These are phyloP conservation scores for Holacanthella duospinosa DNA, from an alignment of 2,888 invertebrate species.

Conservation along the genomic window DNA sequence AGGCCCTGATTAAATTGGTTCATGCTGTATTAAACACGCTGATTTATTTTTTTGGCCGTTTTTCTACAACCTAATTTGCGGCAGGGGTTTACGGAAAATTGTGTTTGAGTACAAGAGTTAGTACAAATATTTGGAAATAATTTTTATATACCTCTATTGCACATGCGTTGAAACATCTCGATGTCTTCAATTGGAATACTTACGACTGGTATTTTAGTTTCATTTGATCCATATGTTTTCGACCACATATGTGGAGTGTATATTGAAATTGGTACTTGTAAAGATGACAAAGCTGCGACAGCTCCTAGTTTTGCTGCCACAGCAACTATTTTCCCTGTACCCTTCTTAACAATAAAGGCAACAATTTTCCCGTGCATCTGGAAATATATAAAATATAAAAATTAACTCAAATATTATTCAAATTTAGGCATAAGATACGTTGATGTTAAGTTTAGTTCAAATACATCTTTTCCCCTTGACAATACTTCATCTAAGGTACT, in stretches of 20 bases:
- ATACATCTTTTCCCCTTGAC: constrained; percentile 23
- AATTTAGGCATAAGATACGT: too few species aligned
- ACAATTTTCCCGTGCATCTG: constrained; percentile 62
- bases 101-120: too few species aligned
- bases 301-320: constrained; percentile 63
- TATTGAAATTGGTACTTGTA: constrained; percentile 65
- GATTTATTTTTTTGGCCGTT: too few species aligned
- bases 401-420: too few species aligned
- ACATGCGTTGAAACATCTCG: constrained; percentile 56
- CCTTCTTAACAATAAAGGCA: constrained; percentile 59
- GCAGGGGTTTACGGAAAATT: too few species aligned
- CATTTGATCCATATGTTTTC: constrained; percentile 51
- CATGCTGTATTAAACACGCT: too few species aligned
- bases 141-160: constrained; percentile 49
- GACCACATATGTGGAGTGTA: constrained; percentile 67
- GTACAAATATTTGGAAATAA: too few species aligned
- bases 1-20: too few species aligned
- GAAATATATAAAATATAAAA: too few species aligned
- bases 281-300: constrained; percentile 57
- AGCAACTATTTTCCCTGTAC: constrained; percentile 55
- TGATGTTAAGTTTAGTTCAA: constrained; percentile 27
- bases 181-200: constrained; percentile 71
- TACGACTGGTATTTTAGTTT: constrained; percentile 58
- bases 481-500: constrained; percentile 30
- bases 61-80: too few species aligned